A percentile compares a stretch with the other conserved stretches of the same genome.
These are phyloP conservation scores for Chouioia cunea DNA, from an alignment of 2,888 invertebrate species.

Conservation along the genomic window DNA sequence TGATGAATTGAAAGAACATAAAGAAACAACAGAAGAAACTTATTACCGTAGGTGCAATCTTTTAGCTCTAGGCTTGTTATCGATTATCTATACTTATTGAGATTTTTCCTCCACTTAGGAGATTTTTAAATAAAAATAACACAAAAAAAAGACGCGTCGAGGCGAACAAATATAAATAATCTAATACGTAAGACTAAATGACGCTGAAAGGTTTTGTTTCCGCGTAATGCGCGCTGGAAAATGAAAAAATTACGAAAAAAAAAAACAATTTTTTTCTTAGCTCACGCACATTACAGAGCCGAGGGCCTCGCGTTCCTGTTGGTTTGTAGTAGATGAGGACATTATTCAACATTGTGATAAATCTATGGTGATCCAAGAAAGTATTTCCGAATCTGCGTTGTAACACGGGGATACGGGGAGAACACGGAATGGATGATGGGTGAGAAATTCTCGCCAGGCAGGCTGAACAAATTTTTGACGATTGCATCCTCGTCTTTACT, in stretches of 20 bases:
- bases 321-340: conserved; percentile 46
- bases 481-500: conserved; percentile 35
- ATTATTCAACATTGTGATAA: conserved; percentile 66
- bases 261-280: conserved; percentile 34
- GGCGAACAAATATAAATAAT: conserved; percentile 35
- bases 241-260: conserved; percentile 21
- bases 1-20: background rate
- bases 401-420: conserved; percentile 33
- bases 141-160: conserved; percentile 17
- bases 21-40: conserved; percentile 20
- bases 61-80: conserved; percentile 55
- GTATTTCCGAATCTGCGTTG: conserved; percentile 62
- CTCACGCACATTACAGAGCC: conserved; percentile 37
- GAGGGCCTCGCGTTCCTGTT: conserved; percentile 54
- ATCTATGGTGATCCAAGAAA: conserved; percentile 68
- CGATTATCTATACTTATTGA: conserved; percentile 56
- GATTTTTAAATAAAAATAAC: conserved; percentile 54
- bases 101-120: conserved; percentile 56
- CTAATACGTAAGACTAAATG: conserved; percentile 54
- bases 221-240: conserved; percentile 45
- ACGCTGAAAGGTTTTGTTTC: conserved; percentile 47
- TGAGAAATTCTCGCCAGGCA: conserved; percentile 31
- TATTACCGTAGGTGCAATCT: conserved; percentile 37
- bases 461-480: conserved; percentile 41
- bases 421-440: conserved; percentile 20